Conservation (phyloP, 2,888 invertebrate species). For the Mimas tiliae region DNA sequence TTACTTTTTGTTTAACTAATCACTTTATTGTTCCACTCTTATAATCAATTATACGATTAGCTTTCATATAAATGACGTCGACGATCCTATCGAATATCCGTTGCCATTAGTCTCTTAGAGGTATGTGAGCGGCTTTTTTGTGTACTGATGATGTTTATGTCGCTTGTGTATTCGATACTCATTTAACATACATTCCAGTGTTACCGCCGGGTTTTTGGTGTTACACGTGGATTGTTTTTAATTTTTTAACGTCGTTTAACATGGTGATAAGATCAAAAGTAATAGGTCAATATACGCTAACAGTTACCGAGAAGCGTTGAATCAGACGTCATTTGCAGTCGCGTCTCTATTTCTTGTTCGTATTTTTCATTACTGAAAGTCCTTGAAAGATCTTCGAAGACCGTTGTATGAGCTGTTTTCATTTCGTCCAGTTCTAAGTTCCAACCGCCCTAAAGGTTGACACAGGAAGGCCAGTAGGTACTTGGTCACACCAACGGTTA, state of each 20-base stretch:
- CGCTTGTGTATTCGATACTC: slow-evolving; percentile 8
- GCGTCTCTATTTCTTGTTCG: no score
- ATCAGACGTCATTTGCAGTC: no score
- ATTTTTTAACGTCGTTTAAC: background rate
- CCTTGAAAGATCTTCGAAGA: no score
- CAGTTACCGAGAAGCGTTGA: no score
- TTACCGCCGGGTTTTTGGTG: slow-evolving; percentile 13
- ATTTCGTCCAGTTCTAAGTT: no score
- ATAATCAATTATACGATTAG: slow-evolving; percentile 84
- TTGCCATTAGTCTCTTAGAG: slow-evolving; percentile 67
- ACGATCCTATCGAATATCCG: slow-evolving; percentile 67
- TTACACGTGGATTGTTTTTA: background rate
- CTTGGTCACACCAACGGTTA: no score
- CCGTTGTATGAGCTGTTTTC: no score
- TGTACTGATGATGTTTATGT: slow-evolving; percentile 9
- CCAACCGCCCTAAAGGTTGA: no score
- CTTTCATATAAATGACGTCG: slow-evolving; percentile 76
- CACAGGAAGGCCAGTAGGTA: no score
- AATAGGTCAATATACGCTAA: no score
- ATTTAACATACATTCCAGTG: slow-evolving; percentile 20
- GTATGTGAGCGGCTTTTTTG: slow-evolving; percentile 48
- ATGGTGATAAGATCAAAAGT: no score
- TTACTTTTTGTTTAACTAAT: slow-evolving; percentile 83
- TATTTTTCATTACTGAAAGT: no score
- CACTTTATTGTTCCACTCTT: slow-evolving; percentile 82